Conservation (phyloP, 2,113 vertebrate species). For the Rhea pennata region DNA sequence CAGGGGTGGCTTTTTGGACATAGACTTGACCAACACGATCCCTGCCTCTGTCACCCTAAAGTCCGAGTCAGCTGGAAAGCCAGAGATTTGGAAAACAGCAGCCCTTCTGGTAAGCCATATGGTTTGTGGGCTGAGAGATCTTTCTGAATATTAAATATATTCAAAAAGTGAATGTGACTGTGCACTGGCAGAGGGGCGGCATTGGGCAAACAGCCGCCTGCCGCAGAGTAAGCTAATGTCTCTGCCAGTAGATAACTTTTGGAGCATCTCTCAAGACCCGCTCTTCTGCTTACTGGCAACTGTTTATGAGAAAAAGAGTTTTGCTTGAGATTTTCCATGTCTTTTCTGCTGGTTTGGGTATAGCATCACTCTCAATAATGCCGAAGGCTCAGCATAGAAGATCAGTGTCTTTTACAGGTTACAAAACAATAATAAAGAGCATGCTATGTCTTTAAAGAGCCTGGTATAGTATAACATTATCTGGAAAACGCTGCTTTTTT, state of each 20-base stretch:
- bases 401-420: neutral
- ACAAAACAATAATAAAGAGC: neutral
- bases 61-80: neutral
- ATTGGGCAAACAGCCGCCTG: neutral
- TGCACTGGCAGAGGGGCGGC: fast-evolving
- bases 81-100: neutral
- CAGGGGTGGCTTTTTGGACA: neutral
- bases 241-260: no score
- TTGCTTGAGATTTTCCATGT: neutral
- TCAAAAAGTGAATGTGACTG: neutral
- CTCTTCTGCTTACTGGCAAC: fast-evolving
- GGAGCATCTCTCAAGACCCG: neutral
- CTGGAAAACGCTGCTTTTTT: neutral
- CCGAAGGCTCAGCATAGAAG: neutral
- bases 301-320: neutral
- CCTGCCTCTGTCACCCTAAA: neutral
- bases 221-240: neutral
- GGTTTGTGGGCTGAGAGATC: neutral
- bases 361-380: neutral
- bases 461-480: neutral
- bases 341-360: neutral
- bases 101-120: neutral
- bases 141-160: fast-evolving
- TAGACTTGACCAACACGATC: fast-evolving
- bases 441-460: neutral